Evolutionary conservation across 2,888 invertebrate genomes (phyloP).

Genomic region (Cremastinae sp.): DNA sequence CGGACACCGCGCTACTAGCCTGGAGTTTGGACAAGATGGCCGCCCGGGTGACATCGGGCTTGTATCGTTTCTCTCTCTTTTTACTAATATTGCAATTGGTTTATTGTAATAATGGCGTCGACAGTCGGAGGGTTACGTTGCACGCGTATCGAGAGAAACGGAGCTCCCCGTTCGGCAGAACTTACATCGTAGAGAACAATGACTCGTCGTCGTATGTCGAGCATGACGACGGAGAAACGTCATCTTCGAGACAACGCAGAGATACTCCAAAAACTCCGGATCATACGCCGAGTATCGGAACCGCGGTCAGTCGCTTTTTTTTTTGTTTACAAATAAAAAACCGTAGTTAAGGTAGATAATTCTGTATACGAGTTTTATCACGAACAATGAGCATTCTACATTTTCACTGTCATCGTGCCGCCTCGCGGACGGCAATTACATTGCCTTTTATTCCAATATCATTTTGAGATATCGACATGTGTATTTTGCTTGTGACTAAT

Average conservation of each 20-base stretch:
- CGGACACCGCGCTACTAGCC: constrained; percentile 44
- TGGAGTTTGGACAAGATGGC: constrained; percentile 78
- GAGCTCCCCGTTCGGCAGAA: constrained; percentile 47
- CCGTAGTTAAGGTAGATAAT: not conserved
- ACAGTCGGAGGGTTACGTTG: constrained; percentile 70
- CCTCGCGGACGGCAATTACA: too few species aligned
- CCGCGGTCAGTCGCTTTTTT: constrained; percentile 69
- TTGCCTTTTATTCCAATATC: too few species aligned
- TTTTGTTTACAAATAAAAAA: too few species aligned
- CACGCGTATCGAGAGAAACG: constrained; percentile 65
- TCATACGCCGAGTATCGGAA: constrained; percentile 74
- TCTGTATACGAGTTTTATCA: too few species aligned
- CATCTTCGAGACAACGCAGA: constrained; percentile 72
- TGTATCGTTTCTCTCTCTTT: constrained; percentile 70
- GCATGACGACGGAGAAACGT: constrained; percentile 68
- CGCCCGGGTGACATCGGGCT: constrained; percentile 75
- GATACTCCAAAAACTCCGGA: constrained; percentile 61
- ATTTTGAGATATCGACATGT: too few species aligned
- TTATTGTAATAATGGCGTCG: constrained; percentile 68
- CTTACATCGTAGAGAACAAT: constrained; percentile 67
- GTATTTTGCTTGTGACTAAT: too few species aligned
- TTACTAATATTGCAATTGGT: constrained; percentile 71
- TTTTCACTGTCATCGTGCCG: not conserved
- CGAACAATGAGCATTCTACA: not conserved
- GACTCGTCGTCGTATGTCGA: constrained; percentile 53